Evolutionary conservation across 2,113 vertebrate genomes (phyloP).

Genomic region (Spea multiplicata): DNA sequence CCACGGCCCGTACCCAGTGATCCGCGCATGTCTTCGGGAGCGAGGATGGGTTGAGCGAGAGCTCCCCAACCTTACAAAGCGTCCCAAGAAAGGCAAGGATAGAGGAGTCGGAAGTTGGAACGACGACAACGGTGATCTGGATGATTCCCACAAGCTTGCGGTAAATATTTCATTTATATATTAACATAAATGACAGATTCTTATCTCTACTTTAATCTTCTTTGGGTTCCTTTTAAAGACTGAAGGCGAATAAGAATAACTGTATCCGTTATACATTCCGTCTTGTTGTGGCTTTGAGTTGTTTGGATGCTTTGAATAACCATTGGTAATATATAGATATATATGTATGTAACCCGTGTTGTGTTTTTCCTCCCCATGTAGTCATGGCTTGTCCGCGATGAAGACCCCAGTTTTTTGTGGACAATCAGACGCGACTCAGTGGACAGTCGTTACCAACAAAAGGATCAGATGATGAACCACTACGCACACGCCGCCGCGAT

Average conservation of each 20-base stretch:
- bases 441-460: slow-evolving; percentile 64
- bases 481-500: slow-evolving; percentile 72
- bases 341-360: background rate
- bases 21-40: slow-evolving; percentile 72
- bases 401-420: slow-evolving; percentile 82
- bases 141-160: slow-evolving; percentile 75
- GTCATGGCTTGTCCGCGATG: slow-evolving; percentile 79
- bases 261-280: too few relatives aligned
- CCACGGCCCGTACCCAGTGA: slow-evolving; percentile 81
- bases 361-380: slow-evolving; percentile 52
- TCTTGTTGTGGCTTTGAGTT: too few relatives aligned
- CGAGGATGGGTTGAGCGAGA: slow-evolving; percentile 87
- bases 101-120: slow-evolving; percentile 49
- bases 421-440: slow-evolving; percentile 65
- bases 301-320: too few relatives aligned
- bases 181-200: too few relatives aligned
- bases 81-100: slow-evolving; percentile 50
- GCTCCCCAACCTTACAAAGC: slow-evolving; percentile 42
- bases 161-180: slow-evolving; percentile 60
- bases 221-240: too few relatives aligned
- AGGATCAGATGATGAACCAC: slow-evolving; percentile 86
- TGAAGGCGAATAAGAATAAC: too few relatives aligned
- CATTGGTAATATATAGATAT: background rate
- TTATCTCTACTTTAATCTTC: too few relatives aligned
- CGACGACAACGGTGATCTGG: slow-evolving; percentile 57